A percentile compares a stretch with the other conserved stretches of the same genome.
phyloP scores from a whole-genome alignment of 2,888 invertebrate genomes.

The Drosophila formosana region DNA sequence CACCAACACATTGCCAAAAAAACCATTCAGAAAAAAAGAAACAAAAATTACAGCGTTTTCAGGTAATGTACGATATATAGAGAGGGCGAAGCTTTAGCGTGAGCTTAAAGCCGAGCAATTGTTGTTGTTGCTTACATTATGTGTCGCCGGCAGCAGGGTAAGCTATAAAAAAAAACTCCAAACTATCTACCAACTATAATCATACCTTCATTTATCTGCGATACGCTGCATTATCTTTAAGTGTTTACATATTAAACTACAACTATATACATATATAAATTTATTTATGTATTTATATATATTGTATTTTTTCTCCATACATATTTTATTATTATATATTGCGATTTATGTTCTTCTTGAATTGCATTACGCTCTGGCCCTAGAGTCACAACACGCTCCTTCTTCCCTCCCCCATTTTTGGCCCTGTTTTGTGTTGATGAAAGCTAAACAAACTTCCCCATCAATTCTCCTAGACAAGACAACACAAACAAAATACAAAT shows the following conservation, averaged over 20 bases:
- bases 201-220: slow-evolving; percentile 46
- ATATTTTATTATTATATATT: slow-evolving; percentile 31
- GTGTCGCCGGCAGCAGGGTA: slow-evolving; percentile 58
- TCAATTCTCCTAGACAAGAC: slow-evolving; percentile 20
- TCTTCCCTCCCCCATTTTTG: slow-evolving; percentile 2
- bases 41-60: slow-evolving; percentile 62
- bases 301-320: slow-evolving; percentile 27
- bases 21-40: slow-evolving; percentile 1
- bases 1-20: slow-evolving; percentile 13
- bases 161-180: slow-evolving; percentile 66
- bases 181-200: slow-evolving; percentile 38
- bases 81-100: slow-evolving; percentile 29
- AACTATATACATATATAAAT: slow-evolving; percentile 22
- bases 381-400: neutral
- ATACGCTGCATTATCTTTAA: slow-evolving; percentile 63
- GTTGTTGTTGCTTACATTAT: slow-evolving; percentile 42
- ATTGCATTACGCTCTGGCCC: slow-evolving; percentile 43
- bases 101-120: slow-evolving; percentile 32
- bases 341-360: slow-evolving; percentile 17
- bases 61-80: slow-evolving; percentile 60
- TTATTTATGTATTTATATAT: slow-evolving; percentile 15
- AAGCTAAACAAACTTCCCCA: slow-evolving; percentile 14
- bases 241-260: slow-evolving; percentile 50
- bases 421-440: slow-evolving; percentile 27
- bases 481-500: slow-evolving; percentile 39